These are phyloP conservation scores for Idris sp. DNA, from an alignment of 1,140 invertebrate species.

Conservation along the genomic window DNA sequence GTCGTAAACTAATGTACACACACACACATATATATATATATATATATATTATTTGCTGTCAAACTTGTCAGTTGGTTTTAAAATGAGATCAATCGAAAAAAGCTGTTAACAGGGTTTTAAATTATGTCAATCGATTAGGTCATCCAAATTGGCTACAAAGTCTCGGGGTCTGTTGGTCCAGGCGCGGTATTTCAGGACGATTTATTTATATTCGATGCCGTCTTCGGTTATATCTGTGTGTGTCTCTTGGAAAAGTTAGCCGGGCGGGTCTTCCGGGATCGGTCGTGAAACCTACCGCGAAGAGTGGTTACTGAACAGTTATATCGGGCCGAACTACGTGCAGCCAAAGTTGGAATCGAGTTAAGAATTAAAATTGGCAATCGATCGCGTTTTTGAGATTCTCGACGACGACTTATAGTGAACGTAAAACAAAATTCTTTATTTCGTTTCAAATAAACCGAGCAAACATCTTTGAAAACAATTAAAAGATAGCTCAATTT, in stretches of 20 bases:
- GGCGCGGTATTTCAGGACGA: slow-evolving; percentile 14
- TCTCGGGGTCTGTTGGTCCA: slow-evolving; percentile 19
- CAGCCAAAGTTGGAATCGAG: slow-evolving; percentile 56
- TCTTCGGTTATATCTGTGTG: slow-evolving; percentile 22
- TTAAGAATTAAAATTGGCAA: slow-evolving; percentile 62
- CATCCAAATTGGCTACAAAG: slow-evolving; percentile 20
- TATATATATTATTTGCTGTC: no score
- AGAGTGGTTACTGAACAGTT: slow-evolving; percentile 56
- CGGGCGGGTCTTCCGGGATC: slow-evolving; percentile 37
- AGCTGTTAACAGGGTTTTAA: slow-evolving; percentile 27
- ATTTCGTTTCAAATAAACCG: slow-evolving; percentile 24
- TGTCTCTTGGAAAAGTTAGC: slow-evolving; percentile 34
- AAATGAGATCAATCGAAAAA: no score
- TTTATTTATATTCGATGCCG: slow-evolving; percentile 52
- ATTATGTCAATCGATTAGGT: slow-evolving; percentile 16
- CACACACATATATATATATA: no score
- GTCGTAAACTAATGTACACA: no score
- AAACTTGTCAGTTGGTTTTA: no score
- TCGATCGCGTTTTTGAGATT: slow-evolving; percentile 58
- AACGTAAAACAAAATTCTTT: no score
- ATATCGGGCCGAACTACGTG: slow-evolving; percentile 47
- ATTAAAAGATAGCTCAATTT: slow-evolving; percentile 6
- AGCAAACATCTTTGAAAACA: slow-evolving; percentile 19
- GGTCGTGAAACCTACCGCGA: slow-evolving; percentile 51
- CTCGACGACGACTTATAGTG: slow-evolving; percentile 14